Base-by-base conservation (phyloP, 2,113 vertebrate species). In the Turdus rufiventris region DNA sequence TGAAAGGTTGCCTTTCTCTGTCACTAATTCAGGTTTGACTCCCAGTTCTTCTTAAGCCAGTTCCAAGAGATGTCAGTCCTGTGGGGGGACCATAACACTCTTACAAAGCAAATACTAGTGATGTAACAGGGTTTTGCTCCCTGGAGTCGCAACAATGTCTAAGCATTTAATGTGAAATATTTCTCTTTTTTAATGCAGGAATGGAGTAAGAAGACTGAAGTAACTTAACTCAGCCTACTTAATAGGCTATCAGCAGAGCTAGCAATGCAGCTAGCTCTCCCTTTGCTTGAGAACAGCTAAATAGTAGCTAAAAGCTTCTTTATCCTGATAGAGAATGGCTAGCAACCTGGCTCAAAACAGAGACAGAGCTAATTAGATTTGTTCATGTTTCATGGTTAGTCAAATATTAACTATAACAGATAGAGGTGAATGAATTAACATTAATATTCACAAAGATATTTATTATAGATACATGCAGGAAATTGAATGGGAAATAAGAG, bases 81-180 rank as follows among this genome's bases (percentile, higher is more conserved):
- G 10, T 6, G 33, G 19, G 12, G 31, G 18, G 2, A 25, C 8
- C 0, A 1, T 62, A 47, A 23, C 5, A 9, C 13, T 25, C 13
- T 2, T 47, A 29, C 42, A 66, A 83, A 25, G 62, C 3, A 47
- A 34, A 79, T 60, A 48, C 58, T 72, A 45, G 14, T 36, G 38
- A 57, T 53, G 23, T 3, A 38, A 72, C 15, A 3, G 14, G 11
- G 6, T 8, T 72, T 75, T 91, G 12, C 36, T 78, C 18, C 36
- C 29, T 7, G 29, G 83, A 12, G n/a, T 83, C 62, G 68, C n/a
- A 85, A 47, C 4, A 57, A 45, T 12, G 8, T 72, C 61, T 61
- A 53, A 73, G 38, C 45, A 54, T 5, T 18, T 40, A 57, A 33
- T 20, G 6, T 25, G 45, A 70, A 66, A 47, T 19, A 5, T 16